Base-by-base conservation (phyloP, 2,888 invertebrate genomes). In the Eristalis tenax region DNA sequence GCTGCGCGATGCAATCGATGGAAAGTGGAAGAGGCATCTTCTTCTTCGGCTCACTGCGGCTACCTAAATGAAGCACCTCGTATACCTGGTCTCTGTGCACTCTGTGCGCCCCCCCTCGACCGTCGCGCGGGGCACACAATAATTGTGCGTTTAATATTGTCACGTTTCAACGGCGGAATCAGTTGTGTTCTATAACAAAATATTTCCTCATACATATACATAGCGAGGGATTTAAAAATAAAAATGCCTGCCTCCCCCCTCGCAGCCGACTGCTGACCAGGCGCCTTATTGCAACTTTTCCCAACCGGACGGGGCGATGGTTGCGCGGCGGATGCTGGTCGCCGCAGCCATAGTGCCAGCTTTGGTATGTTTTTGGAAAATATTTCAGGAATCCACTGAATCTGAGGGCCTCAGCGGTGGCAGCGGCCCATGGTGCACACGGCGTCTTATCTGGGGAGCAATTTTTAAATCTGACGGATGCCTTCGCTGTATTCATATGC, bases 91-190 rank as follows among this genome's bases (percentile, higher is more conserved):
- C 43, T 50, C 50, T 3, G 4, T n/a, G n/a, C 3, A n/a, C 65
- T 3, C 2, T 32, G 22, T 23, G 13, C 18, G 13, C 15, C 26
- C 23, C 3, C 57, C 11, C 11, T 26, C 26, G 3, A 2, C 35
- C 28, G 11, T 13, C 1, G 13, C 28, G 13, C 10, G 32, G 18
- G 32, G 64, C 59, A 26, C 75, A 83, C 75, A 83, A 79, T 87
- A 87, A 87, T 87, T 87, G 86, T 87, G 86, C 86, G 86, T 87
- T 87, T 87, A 83, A 87, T 87, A 87, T 87, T 87, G 83, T 87
- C 86, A 87, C 86, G 86, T 83, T 87, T 83, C 82, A 83, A 83
- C 79, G 83, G 66, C 70, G 75, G 79, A 76, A 79, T 87, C 75
- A 57, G 70, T 66, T 87, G 63, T 78, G 64, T 87, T 87, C 82